A percentile compares a stretch with the other conserved stretches of the same genome.
These are phyloP conservation scores for Nesogale talazaci DNA, from an alignment of 2,113 vertebrate genomes.

Conservation along the genomic window DNA sequence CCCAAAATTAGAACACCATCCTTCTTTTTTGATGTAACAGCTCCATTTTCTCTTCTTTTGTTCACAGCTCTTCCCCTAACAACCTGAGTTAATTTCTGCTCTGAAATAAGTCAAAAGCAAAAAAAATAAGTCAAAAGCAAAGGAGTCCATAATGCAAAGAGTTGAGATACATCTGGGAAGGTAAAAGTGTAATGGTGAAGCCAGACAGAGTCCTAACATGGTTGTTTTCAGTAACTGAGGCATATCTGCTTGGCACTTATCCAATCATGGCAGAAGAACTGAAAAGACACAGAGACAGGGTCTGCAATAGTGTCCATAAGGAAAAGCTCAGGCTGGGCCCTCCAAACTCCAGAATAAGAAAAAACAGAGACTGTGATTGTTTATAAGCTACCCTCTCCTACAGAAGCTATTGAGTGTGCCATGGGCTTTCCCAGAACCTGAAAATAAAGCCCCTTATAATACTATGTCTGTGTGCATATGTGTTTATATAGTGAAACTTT, in stretches of 20 bases:
- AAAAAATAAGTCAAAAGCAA: neutral
- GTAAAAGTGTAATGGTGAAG: neutral
- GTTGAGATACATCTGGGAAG: neutral
- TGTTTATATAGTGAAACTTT: neutral
- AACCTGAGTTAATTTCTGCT: constrained; percentile 72
- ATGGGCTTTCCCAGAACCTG: neutral
- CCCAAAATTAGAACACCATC: constrained; percentile 78
- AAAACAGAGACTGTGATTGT: neutral
- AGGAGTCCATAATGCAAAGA: too few relatives aligned
- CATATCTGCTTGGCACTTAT: neutral
- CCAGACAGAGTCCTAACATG: neutral
- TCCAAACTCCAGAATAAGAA: neutral
- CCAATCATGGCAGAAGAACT: neutral
- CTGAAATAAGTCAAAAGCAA: constrained; percentile 48
- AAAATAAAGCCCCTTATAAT: neutral
- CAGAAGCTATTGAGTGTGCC: neutral
- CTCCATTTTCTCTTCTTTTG: constrained; percentile 74
- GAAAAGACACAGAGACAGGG: neutral
- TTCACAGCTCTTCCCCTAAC: constrained; percentile 73
- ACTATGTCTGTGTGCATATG: too few relatives aligned
- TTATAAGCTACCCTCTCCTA: neutral
- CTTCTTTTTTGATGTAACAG: constrained; percentile 74
- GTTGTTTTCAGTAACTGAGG: neutral
- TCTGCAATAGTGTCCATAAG: neutral
- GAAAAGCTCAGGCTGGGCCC: neutral